Evolutionary conservation across 2,113 vertebrate species (phyloP), one percentile per base, ranked within the genome.

Genomic region (Hemiscyllium ocellatum): DNA sequence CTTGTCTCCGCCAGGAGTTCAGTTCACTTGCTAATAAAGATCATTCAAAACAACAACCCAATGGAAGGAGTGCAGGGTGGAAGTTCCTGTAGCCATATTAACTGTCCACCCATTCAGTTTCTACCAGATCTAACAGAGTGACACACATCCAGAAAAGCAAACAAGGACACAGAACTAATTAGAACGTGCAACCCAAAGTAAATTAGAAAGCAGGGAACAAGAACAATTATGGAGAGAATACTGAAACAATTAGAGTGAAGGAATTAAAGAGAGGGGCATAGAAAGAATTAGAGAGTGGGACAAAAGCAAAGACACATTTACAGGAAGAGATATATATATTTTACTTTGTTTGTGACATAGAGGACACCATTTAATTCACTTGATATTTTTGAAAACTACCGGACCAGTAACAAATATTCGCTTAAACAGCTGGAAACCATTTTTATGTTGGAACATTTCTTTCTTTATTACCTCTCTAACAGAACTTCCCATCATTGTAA

Each of bases 401-500:
- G n/a, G 89, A 42, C 61, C 61, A 93, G 66, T 93, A 66, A 93
- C 33, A 93, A 66, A 37, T 68, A n/a, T 37, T 65, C 65, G 33
- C 6, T 61, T 91, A 22, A 42, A 66, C 89, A 93, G 89, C 56
- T 93, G 89, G 61, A 93, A 93, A 93, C n/a, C 15, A 22, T 93
- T 91, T 93, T 93, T 37, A 93, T 66, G 65, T 66, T 66, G 61
- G 15, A 66, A 61, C 7, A 19, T 37, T 93, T 65, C 20, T 93
- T 65, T 61, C 61, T 93, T 93, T 93, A 93, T 93, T 93, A 37
- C 33, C 61, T 33, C n/a, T 93, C 61, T 37, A 93, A 93, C 56
- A 66, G 61, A 93, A 93, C 61, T 93, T 93, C 61, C 61, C 89
- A 93, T 93, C 89, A n/a, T 37, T 37, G 61, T 66, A 93, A 93